Percentiles rank a stretch among this genome's conserved stretches.
phyloP scores from a whole-genome alignment of 2,797 vertebrate genomes.

The Brotula barbata region DNA sequence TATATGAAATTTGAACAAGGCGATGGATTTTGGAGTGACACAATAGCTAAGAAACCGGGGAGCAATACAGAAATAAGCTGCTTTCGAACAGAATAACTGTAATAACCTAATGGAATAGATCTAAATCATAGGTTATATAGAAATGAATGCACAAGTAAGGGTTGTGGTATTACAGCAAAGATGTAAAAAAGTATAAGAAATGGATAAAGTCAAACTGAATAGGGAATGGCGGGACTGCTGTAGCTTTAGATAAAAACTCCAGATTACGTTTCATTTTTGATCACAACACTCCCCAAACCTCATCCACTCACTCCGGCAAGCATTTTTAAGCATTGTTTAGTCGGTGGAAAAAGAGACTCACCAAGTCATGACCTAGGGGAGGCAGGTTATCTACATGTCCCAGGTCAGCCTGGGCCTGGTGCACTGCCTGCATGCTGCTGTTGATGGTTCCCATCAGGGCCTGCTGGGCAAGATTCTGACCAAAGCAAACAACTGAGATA shows the following conservation, averaged over 20 bases:
- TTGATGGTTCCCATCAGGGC: slow-evolving; percentile 98
- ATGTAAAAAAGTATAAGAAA: too few species aligned
- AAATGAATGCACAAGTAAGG: too few species aligned
- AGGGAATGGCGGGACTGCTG: too few species aligned
- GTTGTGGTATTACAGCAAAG: too few species aligned
- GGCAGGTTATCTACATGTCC: slow-evolving; percentile 91
- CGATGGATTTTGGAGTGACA: slow-evolving; percentile 37
- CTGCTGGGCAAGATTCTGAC: slow-evolving; percentile 95
- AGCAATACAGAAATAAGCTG: not conserved
- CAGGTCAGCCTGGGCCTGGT: slow-evolving; percentile 92
- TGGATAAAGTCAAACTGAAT: too few species aligned
- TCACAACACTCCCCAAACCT: too few species aligned
- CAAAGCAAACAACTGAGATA: slow-evolving; percentile 44
- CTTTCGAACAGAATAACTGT: not conserved
- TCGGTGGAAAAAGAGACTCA: slow-evolving; percentile 67
- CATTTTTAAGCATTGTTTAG: slow-evolving; percentile 11
- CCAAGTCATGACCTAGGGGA: slow-evolving; percentile 97
- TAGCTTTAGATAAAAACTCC: too few species aligned
- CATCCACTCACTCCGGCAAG: not conserved
- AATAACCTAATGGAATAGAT: too few species aligned
- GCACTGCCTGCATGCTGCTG: slow-evolving; percentile 96
- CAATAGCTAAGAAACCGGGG: too few species aligned
- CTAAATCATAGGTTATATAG: too few species aligned
- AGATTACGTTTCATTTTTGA: too few species aligned
- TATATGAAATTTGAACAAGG: slow-evolving; percentile 40